Conservation (phyloP, 2,113 vertebrate genomes). For the Pandion haliaetus region DNA sequence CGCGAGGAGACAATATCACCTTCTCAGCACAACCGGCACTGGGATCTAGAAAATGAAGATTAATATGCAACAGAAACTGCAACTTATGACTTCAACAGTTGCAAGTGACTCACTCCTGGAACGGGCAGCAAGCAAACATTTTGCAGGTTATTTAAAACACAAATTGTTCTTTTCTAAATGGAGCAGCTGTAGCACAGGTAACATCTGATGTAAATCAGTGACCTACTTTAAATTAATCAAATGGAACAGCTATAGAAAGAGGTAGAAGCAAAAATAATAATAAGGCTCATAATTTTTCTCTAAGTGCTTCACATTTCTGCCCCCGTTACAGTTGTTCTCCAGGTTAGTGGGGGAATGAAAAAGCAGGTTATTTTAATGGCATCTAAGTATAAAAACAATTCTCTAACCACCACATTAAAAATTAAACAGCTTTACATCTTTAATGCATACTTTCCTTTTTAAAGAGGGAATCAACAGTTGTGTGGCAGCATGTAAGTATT, state of each 20-base stretch:
- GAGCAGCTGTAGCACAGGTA: background rate
- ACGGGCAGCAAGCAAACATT: background rate
- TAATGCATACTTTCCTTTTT: slow-evolving; percentile 23
- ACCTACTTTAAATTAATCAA: background rate
- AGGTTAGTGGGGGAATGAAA: background rate
- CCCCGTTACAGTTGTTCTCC: background rate
- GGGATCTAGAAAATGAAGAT: background rate
- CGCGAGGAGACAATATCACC: background rate
- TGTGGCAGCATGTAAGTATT: background rate
- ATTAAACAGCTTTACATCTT: slow-evolving; percentile 42
- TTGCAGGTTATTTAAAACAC: background rate
- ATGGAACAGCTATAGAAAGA: background rate
- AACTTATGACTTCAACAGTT: background rate
- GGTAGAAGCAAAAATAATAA: background rate
- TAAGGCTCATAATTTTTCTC: background rate
- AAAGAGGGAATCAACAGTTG: background rate
- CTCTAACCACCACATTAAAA: slow-evolving; percentile 19
- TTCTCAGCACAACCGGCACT: background rate
- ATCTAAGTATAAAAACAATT: background rate
- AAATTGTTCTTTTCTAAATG: background rate
- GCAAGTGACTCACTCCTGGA: background rate
- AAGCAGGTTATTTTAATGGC: slow-evolving; percentile 7
- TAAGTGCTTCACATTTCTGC: background rate
- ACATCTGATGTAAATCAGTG: background rate
- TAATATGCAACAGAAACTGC: background rate